A percentile compares a stretch with the other conserved stretches of the same genome.
Conservation (phyloP, 2,113 vertebrate species). For the Callithrix jacchus region DNA sequence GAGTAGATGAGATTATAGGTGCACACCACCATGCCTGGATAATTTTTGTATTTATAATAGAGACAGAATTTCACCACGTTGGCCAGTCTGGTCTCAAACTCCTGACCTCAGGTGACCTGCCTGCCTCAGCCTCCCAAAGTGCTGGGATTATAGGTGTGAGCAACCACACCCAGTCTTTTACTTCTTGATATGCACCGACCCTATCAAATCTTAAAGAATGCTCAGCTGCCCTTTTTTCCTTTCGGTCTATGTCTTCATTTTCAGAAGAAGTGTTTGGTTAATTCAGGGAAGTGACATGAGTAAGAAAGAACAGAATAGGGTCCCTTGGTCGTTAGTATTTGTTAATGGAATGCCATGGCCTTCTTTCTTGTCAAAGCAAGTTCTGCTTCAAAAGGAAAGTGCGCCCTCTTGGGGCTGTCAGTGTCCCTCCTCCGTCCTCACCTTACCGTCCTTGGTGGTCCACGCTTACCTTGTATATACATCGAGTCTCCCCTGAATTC, state of each 20-base stretch:
- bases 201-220: background rate
- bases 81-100: too few species aligned
- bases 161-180: too few species aligned
- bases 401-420: too few species aligned
- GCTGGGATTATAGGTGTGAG: too few species aligned
- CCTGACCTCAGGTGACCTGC: too few species aligned
- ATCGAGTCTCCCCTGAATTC: background rate
- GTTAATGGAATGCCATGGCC: background rate
- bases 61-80: too few species aligned
- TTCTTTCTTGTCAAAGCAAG: background rate
- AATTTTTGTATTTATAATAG: too few species aligned
- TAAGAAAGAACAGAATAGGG: background rate
- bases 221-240: background rate
- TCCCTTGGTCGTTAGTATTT: background rate
- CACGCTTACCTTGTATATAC: background rate
- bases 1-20: too few species aligned
- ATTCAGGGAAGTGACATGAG: background rate
- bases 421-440: rapidly evolving
- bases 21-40: too few species aligned
- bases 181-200: background rate
- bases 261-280: background rate
- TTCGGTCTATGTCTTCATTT: background rate
- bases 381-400: background rate
- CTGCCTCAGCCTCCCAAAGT: too few species aligned
- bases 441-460: too few species aligned